phyloP scores from a whole-genome alignment of 2,797 vertebrate species.

The Halcyon leucocephala region DNA sequence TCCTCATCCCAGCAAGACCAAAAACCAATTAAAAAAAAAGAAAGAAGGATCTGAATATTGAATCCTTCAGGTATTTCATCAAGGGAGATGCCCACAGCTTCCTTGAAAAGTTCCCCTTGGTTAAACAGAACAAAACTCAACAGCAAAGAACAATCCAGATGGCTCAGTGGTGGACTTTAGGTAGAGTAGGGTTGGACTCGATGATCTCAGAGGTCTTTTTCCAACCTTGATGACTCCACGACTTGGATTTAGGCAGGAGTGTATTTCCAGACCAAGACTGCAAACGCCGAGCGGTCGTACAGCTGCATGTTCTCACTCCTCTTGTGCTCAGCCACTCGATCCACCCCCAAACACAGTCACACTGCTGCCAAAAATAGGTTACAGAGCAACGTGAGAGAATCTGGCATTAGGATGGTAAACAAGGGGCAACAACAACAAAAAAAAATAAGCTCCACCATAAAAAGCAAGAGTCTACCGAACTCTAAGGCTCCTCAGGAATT shows the following conservation, averaged over 20 bases:
- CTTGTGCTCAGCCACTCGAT: background rate
- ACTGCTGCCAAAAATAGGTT: background rate
- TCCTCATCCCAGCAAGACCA: background rate
- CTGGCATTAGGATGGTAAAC: background rate
- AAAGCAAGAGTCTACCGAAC: no score
- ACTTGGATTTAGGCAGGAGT: background rate
- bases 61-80: background rate
- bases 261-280: rapidly evolving
- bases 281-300: rapidly evolving
- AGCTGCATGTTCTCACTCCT: background rate
- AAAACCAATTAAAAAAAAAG: background rate
- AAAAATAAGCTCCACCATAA: no score
- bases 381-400: background rate
- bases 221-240: no score
- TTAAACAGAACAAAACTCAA: background rate
- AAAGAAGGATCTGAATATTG: background rate
- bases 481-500: no score
- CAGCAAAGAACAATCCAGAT: background rate
- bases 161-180: no score
- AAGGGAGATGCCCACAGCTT: background rate
- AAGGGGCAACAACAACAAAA: no score
- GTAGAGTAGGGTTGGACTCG: no score
- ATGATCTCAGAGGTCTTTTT: no score
- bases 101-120: background rate
- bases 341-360: background rate